Base-by-base conservation (phyloP, 2,888 invertebrate genomes). In the Amiota communis region DNA sequence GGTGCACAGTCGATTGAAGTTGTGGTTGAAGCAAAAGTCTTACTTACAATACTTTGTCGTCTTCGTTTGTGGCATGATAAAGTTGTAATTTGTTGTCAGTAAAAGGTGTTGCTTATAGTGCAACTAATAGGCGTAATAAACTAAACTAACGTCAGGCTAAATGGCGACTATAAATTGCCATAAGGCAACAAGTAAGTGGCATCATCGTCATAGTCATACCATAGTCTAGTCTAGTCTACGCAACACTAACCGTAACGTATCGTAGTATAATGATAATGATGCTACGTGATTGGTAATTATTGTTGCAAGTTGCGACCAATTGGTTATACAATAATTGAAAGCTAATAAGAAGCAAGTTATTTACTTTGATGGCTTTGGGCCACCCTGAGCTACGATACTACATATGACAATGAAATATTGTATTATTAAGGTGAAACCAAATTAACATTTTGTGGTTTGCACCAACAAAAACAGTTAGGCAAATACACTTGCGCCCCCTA, bases 81-180 rank as follows among this genome's bases (percentile, higher is more conserved):
- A 85, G 83, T 81, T 85, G 84, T 86, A 83, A 83, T 85, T 83
- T 84, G 84, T 82, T 84, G 83, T 83, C 84, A 83, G 83, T 84
- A 81, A 83, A 82, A 83, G 83, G 86, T 83, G 83, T 85, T 85
- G 83, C 86, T 85, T 82, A 84, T 85, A 84, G 85, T 83, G 84
- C 83, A 82, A 84, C 83, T 83, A 83, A 85, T 85, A 79, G 83
- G 81, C 80, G 76, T 84, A 78, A 81, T 83, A 83, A 84, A 83
- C 83, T 83, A 80, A 82, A 84, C 86, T 81, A 79, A 79, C 51
- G 20, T 36, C 20, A 36, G 53, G 63, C 59, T 61, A 61, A 17
- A 64, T 36, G 64, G 47, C 46, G 13, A 20, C 13, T 64, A 64
- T 46, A 64, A 47, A 64, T 64, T 46, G 64, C n/a, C 47, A 47